Conservation (phyloP, 2,113 vertebrate species). For the Carlito syrichta region DNA sequence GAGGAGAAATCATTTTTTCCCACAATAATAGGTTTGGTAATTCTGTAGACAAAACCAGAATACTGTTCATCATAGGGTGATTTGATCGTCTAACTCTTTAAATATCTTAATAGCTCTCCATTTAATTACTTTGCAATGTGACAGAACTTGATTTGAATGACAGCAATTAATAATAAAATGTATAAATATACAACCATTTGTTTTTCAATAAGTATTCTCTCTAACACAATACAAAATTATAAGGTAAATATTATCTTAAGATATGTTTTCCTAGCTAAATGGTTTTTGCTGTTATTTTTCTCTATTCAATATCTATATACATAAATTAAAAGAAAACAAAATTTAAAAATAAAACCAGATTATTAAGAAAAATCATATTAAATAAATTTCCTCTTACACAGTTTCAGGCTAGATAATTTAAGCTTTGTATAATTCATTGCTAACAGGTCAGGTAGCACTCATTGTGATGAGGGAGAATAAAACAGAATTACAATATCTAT, state of each 20-base stretch:
- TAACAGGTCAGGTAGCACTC: neutral
- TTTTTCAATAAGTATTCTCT: neutral
- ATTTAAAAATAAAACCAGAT: neutral
- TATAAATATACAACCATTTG: neutral
- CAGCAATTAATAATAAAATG: neutral
- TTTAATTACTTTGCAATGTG: neutral
- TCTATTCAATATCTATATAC: neutral
- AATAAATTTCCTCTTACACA: neutral
- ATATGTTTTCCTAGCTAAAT: neutral
- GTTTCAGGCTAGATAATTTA: neutral
- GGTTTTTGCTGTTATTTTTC: neutral
- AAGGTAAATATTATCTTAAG: neutral
- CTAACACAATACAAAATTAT: neutral
- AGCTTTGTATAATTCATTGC: neutral
- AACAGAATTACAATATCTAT: neutral
- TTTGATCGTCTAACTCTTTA: neutral
- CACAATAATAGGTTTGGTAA: neutral
- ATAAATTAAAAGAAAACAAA: neutral
- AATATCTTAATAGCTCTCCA: neutral
- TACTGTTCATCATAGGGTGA: too few species aligned
- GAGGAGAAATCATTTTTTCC: neutral
- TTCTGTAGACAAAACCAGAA: neutral
- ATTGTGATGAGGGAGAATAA: neutral
- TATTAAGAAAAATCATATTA: neutral
- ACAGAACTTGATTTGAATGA: neutral